These are phyloP conservation scores for Hermatobates lingyangjiaoensis DNA, from an alignment of 1,140 invertebrate species.

Conservation along the genomic window DNA sequence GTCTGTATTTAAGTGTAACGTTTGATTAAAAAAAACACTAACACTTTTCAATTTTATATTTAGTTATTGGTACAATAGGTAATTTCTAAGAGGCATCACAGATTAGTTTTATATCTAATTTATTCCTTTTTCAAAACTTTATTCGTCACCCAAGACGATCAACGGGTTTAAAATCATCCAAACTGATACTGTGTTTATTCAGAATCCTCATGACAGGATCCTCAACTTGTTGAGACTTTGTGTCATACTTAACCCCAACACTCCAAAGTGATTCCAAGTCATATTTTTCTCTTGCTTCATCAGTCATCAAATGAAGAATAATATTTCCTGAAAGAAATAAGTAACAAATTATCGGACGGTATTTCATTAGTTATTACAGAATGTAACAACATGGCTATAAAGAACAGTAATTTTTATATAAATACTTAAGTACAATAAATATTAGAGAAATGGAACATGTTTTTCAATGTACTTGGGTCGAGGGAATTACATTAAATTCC, in stretches of 20 bases:
- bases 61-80: too few relatives aligned
- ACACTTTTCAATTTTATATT: too few relatives aligned
- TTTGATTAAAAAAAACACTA: too few relatives aligned
- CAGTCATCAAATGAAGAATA: conserved; percentile 69
- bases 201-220: conserved; percentile 34
- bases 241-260: conserved; percentile 62
- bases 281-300: conserved; percentile 44
- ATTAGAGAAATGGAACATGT: too few relatives aligned
- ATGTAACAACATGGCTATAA: not conserved
- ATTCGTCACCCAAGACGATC: not conserved
- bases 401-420: too few relatives aligned
- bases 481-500: too few relatives aligned
- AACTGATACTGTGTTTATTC: conserved; percentile 38
- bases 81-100: too few relatives aligned
- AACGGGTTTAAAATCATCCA: conserved; percentile 35
- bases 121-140: too few relatives aligned
- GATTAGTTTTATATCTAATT: too few relatives aligned
- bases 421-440: too few relatives aligned
- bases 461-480: too few relatives aligned
- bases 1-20: too few relatives aligned
- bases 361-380: not conserved
- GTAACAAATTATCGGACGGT: not conserved
- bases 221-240: conserved; percentile 36
- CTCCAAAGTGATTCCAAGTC: conserved; percentile 84
- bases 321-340: conserved; percentile 50